These are phyloP conservation scores for Malurus splendens DNA, from an alignment of 2,797 vertebrate species.

Conservation along the genomic window DNA sequence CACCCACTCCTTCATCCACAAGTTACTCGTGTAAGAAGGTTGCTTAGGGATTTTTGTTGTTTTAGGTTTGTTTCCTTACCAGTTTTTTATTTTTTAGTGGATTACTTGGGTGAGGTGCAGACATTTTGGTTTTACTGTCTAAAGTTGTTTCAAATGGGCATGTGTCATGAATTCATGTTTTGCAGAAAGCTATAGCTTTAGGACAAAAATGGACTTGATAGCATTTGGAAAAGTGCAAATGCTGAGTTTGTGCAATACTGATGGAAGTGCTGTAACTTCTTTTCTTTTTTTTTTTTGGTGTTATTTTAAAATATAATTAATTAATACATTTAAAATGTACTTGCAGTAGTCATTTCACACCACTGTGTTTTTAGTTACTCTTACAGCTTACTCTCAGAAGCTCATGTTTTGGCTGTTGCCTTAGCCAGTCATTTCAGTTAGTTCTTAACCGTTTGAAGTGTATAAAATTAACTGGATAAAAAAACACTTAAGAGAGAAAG, in stretches of 20 bases:
- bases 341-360: background rate
- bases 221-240: background rate
- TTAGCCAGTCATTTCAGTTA: background rate
- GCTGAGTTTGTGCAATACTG: background rate
- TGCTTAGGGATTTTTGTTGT: background rate
- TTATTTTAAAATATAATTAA: background rate
- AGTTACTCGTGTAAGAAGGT: background rate
- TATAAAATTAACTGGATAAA: background rate
- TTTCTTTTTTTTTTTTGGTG: background rate
- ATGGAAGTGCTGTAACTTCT: background rate
- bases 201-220: background rate
- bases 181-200: background rate
- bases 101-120: background rate
- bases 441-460: background rate
- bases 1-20: rapidly evolving
- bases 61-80: background rate
- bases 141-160: background rate
- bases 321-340: background rate
- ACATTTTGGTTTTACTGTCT: background rate
- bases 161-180: background rate
- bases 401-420: background rate
- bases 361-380: background rate
- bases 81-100: background rate
- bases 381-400: background rate
- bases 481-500: background rate